phyloP scores from a whole-genome alignment of 2,797 vertebrate genomes.

The Chromis chromis region DNA sequence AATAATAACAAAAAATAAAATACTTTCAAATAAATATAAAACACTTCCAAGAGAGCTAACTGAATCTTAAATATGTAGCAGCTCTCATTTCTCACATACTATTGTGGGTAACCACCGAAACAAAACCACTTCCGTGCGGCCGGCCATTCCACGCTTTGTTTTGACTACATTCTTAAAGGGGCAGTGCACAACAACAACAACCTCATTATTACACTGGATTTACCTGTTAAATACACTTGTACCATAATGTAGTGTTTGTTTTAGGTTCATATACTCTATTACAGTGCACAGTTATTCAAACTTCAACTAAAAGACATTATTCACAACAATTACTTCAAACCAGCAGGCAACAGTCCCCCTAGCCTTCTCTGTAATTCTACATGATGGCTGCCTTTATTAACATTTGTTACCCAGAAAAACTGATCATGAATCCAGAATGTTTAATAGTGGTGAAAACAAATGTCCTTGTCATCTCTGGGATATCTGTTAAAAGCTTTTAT shows the following conservation, averaged over 20 bases:
- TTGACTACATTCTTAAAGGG: slow-evolving; percentile 82
- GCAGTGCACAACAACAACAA: slow-evolving; percentile 42
- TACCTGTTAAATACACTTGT: neutral
- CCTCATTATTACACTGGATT: neutral
- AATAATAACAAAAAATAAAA: slow-evolving; percentile 10
- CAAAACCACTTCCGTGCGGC: slow-evolving; percentile 77
- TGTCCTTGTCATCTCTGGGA: too few species aligned
- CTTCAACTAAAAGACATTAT: too few species aligned
- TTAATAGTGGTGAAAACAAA: too few species aligned
- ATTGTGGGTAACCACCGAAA: slow-evolving; percentile 44
- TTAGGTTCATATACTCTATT: neutral
- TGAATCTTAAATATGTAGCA: slow-evolving; percentile 30
- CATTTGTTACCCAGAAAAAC: too few species aligned
- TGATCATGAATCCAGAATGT: too few species aligned
- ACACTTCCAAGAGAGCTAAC: slow-evolving; percentile 4
- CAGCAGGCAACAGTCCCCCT: too few species aligned
- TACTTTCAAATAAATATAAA: neutral
- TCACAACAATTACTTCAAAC: too few species aligned
- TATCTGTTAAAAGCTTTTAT: too few species aligned
- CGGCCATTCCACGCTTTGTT: slow-evolving; percentile 79
- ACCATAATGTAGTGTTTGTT: neutral
- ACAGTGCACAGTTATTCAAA: too few species aligned
- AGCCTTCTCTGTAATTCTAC: too few species aligned
- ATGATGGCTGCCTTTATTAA: too few species aligned
- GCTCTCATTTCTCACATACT: slow-evolving; percentile 61